Percentiles rank a stretch among this genome's conserved stretches.
phyloP scores from a whole-genome alignment of 2,888 invertebrate species.

The Germaria angustata region DNA sequence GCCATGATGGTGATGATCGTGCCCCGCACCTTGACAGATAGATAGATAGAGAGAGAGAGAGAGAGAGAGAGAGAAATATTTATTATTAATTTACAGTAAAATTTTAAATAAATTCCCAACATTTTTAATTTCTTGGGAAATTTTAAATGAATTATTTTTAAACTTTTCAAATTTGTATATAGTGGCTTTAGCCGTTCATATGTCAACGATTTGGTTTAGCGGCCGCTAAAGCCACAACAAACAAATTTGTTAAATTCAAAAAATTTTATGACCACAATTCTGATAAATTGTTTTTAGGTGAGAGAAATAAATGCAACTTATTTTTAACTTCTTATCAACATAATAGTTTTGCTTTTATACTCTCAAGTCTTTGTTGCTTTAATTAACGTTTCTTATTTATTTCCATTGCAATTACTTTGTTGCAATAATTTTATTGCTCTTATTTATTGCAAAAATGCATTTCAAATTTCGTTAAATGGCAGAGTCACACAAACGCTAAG shows the following conservation, averaged over 20 bases:
- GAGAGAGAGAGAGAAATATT: not conserved
- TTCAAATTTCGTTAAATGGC: not conserved
- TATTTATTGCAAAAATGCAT: not conserved
- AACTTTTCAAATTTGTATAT: too few species aligned
- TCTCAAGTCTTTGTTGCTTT: not conserved
- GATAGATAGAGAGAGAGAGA: not conserved
- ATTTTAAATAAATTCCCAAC: not conserved
- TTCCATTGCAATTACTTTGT: not conserved
- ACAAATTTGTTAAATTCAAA: too few species aligned
- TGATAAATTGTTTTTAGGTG: too few species aligned
- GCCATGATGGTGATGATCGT: conserved; percentile 6
- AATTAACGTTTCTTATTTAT: not conserved
- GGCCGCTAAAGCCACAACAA: too few species aligned
- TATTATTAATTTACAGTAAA: not conserved
- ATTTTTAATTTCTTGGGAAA: not conserved
- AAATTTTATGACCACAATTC: too few species aligned
- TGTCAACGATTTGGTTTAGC: too few species aligned
- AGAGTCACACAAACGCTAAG: too few species aligned
- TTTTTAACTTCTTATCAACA: not conserved
- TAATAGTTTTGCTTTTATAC: not conserved
- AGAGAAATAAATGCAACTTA: not conserved
- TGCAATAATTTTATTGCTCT: not conserved
- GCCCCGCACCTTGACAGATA: conserved; percentile 49
- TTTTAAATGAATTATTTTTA: too few species aligned
- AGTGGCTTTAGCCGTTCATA: too few species aligned